phyloP scores from a whole-genome alignment of 2,797 vertebrate genomes.

The Arrhamphus sclerolepis region DNA sequence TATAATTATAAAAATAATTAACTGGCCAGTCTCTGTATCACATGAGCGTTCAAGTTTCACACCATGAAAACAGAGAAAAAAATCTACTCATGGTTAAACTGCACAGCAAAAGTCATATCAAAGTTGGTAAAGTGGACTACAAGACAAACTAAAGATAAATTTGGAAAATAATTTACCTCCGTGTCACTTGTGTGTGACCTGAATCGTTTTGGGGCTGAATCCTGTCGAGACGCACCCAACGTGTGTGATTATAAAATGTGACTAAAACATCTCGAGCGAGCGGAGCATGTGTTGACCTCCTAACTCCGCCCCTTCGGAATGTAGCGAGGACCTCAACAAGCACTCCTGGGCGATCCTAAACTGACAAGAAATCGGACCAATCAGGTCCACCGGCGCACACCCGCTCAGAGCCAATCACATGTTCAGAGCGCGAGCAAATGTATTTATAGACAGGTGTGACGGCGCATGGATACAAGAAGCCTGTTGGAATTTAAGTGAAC shows the following conservation, averaged over 20 bases:
- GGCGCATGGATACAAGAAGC: not conserved
- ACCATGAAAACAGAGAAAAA: not conserved
- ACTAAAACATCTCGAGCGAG: constrained; percentile 13
- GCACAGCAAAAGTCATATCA: not conserved
- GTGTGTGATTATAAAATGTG: fast-evolving
- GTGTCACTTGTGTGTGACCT: not conserved
- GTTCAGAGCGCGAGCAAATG: not conserved
- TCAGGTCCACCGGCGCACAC: not conserved
- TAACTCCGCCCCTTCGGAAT: constrained; percentile 17
- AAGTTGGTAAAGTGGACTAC: not conserved
- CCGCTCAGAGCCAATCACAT: constrained; percentile 41
- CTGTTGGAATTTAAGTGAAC: not conserved
- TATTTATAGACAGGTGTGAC: constrained; percentile 62
- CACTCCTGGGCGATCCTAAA: not conserved
- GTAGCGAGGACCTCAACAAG: fast-evolving
- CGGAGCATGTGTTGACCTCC: fast-evolving
- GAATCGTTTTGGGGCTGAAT: not conserved
- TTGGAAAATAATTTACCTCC: constrained; percentile 31
- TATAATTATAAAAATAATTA: no score
- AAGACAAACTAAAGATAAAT: not conserved
- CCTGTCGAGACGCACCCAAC: not conserved
- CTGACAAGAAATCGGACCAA: constrained; percentile 27
- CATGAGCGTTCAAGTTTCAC: not conserved
- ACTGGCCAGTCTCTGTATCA: no score
- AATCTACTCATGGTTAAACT: not conserved